Conservation (phyloP, 2,797 vertebrate genomes). For the Falco biarmicus region DNA sequence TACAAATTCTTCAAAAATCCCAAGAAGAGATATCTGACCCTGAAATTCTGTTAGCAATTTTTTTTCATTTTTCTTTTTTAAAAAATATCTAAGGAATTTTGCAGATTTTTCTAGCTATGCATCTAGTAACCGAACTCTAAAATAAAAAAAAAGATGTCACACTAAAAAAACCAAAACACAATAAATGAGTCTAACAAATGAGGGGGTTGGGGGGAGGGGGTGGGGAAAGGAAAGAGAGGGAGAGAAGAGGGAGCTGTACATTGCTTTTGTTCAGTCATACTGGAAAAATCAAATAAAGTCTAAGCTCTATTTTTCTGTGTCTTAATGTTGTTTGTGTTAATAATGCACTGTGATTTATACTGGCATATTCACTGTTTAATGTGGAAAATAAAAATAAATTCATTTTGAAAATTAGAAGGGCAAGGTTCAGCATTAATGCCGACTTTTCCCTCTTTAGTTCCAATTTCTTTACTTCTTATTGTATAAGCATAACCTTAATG, state of each 20-base stretch:
- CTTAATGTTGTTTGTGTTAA: background rate
- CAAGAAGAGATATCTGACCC: background rate
- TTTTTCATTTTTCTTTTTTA: background rate
- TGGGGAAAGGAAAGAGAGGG: no score
- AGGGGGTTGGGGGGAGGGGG: no score
- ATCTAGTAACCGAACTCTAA: background rate
- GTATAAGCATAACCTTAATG: background rate
- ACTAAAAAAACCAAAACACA: background rate
- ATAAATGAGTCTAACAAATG: background rate
- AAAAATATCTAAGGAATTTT: background rate
- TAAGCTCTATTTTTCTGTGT: background rate
- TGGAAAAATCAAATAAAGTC: background rate
- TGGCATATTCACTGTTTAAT: background rate
- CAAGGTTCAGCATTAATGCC: background rate
- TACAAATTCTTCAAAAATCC: background rate
- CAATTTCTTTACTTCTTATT: background rate
- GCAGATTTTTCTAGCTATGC: background rate
- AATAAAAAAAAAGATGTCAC: background rate
- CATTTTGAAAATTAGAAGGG: background rate
- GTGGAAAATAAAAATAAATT: background rate
- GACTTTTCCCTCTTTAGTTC: background rate
- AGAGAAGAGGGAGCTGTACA: background rate
- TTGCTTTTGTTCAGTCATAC: background rate
- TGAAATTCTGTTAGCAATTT: background rate
- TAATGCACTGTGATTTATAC: background rate